Conservation (phyloP, 2,113 vertebrate genomes). For the Nesoenas mayeri region DNA sequence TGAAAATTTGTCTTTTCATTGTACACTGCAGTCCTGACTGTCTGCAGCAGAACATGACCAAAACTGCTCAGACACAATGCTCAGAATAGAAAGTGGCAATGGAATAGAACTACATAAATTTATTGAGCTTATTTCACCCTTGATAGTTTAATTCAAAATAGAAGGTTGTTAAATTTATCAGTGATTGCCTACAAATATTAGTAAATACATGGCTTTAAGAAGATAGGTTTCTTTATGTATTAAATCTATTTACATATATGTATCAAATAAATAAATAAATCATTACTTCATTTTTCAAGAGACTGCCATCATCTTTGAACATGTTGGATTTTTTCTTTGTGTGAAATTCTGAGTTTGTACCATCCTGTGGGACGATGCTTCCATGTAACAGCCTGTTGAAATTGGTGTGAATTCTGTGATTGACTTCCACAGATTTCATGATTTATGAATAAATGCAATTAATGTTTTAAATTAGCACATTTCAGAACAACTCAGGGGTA, state of each 20-base stretch:
- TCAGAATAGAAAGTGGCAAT: background rate
- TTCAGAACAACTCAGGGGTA: background rate
- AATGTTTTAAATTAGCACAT: background rate
- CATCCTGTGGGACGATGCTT: background rate
- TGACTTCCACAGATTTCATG: background rate
- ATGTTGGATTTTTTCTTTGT: background rate
- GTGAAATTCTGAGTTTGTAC: background rate
- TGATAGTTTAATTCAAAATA: background rate
- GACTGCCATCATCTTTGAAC: background rate
- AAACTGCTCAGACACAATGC: background rate
- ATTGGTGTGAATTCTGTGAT: background rate
- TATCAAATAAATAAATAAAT: background rate
- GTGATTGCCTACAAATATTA: background rate
- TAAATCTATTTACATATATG: background rate
- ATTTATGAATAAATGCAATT: background rate
- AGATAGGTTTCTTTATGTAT: background rate
- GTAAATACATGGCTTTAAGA: background rate
- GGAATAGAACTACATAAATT: background rate
- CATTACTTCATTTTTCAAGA: background rate
- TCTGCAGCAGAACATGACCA: background rate
- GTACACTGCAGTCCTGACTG: background rate
- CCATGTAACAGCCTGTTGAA: background rate
- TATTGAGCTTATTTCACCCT: background rate
- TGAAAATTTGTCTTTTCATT: background rate
- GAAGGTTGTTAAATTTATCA: background rate